Conservation (phyloP, 2,797 vertebrate genomes). For the Xyrichtys novacula region DNA sequence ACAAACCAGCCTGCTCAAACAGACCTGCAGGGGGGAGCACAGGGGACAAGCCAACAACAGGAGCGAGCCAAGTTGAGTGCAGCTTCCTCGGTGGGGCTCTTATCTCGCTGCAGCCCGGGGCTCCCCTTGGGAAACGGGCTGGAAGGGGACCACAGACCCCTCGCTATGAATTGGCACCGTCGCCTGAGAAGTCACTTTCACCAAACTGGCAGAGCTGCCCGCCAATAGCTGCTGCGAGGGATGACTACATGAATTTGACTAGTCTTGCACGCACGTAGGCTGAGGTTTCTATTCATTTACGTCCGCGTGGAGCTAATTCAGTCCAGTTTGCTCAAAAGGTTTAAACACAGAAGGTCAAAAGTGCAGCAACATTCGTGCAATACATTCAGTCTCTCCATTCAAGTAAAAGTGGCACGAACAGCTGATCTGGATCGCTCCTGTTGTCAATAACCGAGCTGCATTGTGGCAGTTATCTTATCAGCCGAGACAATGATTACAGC, state of each 20-base stretch:
- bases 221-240: conserved; percentile 15
- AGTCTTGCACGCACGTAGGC: conserved; percentile 13
- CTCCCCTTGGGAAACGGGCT: conserved; percentile 53
- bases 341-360: conserved; percentile 47
- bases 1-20: conserved; percentile 58
- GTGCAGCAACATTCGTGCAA: conserved; percentile 45
- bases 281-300: neutral
- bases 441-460: conserved; percentile 62
- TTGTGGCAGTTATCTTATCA: conserved; percentile 70
- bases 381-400: conserved; percentile 16
- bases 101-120: conserved; percentile 65
- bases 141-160: conserved; percentile 28
- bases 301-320: conserved; percentile 16
- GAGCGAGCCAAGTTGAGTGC: conserved; percentile 59
- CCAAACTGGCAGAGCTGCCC: conserved; percentile 11
- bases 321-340: conserved; percentile 4
- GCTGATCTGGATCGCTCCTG: conserved; percentile 46
- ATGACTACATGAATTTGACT: neutral
- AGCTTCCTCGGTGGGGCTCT: conserved; percentile 60
- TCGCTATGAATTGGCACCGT: conserved; percentile 36
- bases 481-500: conserved; percentile 70
- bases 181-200: conserved; percentile 52
- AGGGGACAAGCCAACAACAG: conserved; percentile 60
- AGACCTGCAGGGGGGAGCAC: conserved; percentile 46
- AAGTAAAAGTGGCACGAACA: too few species aligned